These are phyloP conservation scores for Papilio helenus DNA, from an alignment of 1,140 invertebrate genomes.

Conservation along the genomic window DNA sequence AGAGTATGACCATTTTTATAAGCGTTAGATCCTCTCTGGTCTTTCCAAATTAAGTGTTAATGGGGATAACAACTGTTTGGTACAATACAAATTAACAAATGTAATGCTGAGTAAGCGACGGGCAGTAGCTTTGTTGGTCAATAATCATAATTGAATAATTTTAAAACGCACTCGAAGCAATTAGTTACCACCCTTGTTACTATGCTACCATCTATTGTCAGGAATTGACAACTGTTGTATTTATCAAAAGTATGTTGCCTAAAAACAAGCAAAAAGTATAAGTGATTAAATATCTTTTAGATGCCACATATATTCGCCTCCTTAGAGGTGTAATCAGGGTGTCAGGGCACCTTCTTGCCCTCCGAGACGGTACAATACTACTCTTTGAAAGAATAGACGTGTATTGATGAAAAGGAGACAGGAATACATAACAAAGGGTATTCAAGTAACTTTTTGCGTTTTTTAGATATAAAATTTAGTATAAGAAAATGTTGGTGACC, in stretches of 20 bases:
- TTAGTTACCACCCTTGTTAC: conserved; percentile 67
- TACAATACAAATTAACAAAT: conserved; percentile 3
- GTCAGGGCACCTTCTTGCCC: too few relatives aligned
- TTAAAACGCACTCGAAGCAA: conserved; percentile 66
- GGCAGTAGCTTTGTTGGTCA: conserved; percentile 42
- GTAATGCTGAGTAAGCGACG: neutral
- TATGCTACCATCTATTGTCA: conserved; percentile 44
- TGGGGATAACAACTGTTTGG: neutral
- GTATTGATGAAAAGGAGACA: too few relatives aligned
- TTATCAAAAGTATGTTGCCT: too few relatives aligned
- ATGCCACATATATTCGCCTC: too few relatives aligned
- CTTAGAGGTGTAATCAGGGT: too few relatives aligned
- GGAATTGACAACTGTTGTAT: conserved; percentile 45
- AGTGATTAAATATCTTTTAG: too few relatives aligned
- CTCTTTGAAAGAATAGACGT: too few relatives aligned
- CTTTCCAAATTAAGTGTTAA: neutral
- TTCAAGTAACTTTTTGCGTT: too few relatives aligned
- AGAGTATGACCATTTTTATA: too few relatives aligned
- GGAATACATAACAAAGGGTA: too few relatives aligned
- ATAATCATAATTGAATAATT: conserved; percentile 73
- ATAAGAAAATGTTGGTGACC: conserved; percentile 50
- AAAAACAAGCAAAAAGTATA: too few relatives aligned
- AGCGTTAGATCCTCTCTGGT: neutral
- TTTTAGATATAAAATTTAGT: neutral
- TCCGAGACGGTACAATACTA: too few relatives aligned